phyloP scores from a whole-genome alignment of 2,113 vertebrate genomes.

The Ammospiza caudacuta region DNA sequence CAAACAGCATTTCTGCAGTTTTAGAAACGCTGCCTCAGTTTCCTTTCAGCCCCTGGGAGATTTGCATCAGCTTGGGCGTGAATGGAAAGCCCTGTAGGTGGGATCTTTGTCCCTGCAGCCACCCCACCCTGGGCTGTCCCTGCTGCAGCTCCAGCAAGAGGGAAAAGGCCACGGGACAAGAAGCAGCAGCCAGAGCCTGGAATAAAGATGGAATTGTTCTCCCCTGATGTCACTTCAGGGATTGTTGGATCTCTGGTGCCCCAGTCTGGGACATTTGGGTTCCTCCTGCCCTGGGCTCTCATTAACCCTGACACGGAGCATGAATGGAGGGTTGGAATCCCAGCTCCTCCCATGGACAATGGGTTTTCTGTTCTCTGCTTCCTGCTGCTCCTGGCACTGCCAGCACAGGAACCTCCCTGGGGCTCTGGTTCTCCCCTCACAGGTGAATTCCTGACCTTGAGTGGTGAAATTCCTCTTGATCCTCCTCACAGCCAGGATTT shows the following conservation, averaged over 20 bases:
- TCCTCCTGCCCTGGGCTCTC: slow-evolving; percentile 23
- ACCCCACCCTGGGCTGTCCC: background rate
- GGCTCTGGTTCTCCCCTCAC: background rate
- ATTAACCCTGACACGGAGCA: slow-evolving; percentile 5
- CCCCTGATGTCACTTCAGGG: background rate
- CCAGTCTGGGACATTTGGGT: background rate
- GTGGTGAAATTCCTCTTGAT: background rate
- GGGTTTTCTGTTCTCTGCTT: slow-evolving; percentile 16
- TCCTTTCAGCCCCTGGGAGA: background rate
- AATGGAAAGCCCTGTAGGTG: background rate
- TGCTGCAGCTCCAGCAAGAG: background rate
- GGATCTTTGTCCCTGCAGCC: background rate
- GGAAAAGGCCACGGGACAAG: slow-evolving; percentile 6
- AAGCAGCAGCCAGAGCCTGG: background rate
- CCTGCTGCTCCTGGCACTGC: background rate
- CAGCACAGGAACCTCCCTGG: background rate
- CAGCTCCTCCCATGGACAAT: slow-evolving; percentile 3
- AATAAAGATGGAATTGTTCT: slow-evolving; percentile 56
- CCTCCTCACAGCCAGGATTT: background rate
- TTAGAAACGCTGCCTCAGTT: background rate
- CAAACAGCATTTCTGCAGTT: background rate
- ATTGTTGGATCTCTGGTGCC: background rate
- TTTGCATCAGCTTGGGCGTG: background rate
- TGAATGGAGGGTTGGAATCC: slow-evolving; percentile 26
- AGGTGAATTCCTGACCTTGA: background rate